Percentiles rank a stretch among this genome's conserved stretches.
These are phyloP conservation scores for Electrophaes corylata DNA, from an alignment of 2,888 invertebrate species.

Conservation along the genomic window DNA sequence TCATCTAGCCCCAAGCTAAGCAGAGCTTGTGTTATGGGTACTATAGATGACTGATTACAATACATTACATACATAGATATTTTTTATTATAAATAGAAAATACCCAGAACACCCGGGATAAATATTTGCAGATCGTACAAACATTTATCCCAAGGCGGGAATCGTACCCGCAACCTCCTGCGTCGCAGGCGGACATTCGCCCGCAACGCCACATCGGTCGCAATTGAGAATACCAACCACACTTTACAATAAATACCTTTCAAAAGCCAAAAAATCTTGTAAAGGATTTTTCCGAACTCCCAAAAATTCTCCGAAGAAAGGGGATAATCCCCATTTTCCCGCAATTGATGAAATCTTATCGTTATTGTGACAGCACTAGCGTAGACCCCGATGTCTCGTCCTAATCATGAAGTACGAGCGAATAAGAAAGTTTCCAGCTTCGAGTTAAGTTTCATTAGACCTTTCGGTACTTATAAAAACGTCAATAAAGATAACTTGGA, in stretches of 20 bases:
- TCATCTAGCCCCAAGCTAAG: no score
- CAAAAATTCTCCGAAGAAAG: conserved; percentile 24
- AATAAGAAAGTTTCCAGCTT: conserved; percentile 54
- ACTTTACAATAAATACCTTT: conserved; percentile 9
- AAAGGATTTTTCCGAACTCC: conserved; percentile 17
- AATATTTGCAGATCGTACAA: no score
- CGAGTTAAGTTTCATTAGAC: conserved; percentile 56
- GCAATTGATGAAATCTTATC: conserved; percentile 61
- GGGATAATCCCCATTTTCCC: conserved; percentile 33
- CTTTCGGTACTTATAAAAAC: conserved; percentile 52
- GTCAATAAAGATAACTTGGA: conserved; percentile 56
- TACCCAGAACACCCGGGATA: no score
- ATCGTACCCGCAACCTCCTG: no score
- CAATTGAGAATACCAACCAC: background rate
- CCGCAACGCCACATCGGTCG: no score
- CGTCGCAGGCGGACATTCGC: no score
- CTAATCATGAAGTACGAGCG: conserved; percentile 60
- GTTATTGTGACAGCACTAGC: conserved; percentile 52
- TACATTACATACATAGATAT: no score
- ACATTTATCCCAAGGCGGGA: no score
- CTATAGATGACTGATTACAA: no score
- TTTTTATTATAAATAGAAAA: no score
- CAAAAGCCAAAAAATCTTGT: conserved; percentile 16
- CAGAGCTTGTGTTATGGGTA: no score
- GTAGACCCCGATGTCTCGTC: conserved; percentile 44